Conservation (phyloP, 2,797 vertebrate genomes). For the Rhinichthys osculus region DNA sequence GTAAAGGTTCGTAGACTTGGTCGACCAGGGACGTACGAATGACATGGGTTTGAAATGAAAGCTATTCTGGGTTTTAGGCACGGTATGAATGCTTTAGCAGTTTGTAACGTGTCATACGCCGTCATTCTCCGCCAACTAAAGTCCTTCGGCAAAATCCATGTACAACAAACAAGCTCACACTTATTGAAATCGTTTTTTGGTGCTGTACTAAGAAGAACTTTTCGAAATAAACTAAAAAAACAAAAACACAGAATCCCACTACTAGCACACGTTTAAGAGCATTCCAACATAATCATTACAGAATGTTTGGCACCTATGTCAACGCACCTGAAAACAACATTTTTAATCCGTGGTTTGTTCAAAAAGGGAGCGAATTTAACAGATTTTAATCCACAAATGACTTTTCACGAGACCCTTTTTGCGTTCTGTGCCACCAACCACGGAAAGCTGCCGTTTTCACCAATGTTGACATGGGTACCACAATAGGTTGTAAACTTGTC, state of each 20-base stretch:
- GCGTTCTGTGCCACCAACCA: slow-evolving; percentile 33
- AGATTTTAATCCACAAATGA: background rate
- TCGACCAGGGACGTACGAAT: slow-evolving; percentile 47
- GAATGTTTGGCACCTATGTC: slow-evolving; percentile 43
- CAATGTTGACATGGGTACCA: slow-evolving; percentile 33
- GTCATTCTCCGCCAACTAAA: slow-evolving; percentile 20
- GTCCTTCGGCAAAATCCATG: slow-evolving; percentile 35
- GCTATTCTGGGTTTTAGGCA: slow-evolving; percentile 65
- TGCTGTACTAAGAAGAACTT: slow-evolving; percentile 59
- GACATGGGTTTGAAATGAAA: slow-evolving; percentile 53
- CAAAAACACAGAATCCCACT: slow-evolving; percentile 33
- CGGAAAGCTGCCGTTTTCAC: slow-evolving; percentile 20
- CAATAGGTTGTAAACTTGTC: slow-evolving; percentile 36
- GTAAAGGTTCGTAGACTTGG: slow-evolving; percentile 52
- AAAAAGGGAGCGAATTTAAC: slow-evolving; percentile 12
- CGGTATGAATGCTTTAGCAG: slow-evolving; percentile 58
- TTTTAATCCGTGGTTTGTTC: slow-evolving; percentile 32
- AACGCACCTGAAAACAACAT: slow-evolving; percentile 29
- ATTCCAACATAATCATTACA: slow-evolving; percentile 14
- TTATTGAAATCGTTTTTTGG: slow-evolving; percentile 53
- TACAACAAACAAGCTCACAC: slow-evolving; percentile 39
- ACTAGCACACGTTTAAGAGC: slow-evolving; percentile 49
- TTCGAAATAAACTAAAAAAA: background rate
- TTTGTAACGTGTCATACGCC: background rate
- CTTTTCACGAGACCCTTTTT: background rate